These are phyloP conservation scores for Penaeus indicus DNA, from an alignment of 1,140 invertebrate genomes.

Conservation along the genomic window DNA sequence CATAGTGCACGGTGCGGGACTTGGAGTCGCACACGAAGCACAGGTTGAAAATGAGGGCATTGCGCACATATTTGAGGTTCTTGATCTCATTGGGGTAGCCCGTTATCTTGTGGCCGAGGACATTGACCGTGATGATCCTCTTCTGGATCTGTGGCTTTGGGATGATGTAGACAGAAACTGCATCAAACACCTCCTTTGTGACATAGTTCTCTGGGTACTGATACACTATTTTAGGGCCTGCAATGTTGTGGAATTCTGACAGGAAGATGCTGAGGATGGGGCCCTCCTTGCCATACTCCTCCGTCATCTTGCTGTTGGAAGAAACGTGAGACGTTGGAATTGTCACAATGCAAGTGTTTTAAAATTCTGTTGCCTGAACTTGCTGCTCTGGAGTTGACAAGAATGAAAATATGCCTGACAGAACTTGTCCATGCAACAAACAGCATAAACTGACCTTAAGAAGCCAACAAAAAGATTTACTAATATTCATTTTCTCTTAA, in stretches of 20 bases:
- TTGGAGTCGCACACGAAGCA: conserved; percentile 94
- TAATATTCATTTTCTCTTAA: too few species aligned
- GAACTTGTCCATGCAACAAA: too few species aligned
- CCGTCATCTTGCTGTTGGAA: conserved; percentile 38
- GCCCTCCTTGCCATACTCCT: conserved; percentile 64
- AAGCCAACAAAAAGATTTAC: too few species aligned
- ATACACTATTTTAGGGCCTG: conserved; percentile 66
- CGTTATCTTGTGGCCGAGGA: conserved; percentile 84
- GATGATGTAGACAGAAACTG: conserved; percentile 94
- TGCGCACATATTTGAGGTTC: conserved; percentile 90
- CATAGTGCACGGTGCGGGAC: conserved; percentile 81
- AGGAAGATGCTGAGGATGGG: conserved; percentile 66
- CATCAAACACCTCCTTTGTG: conserved; percentile 93
- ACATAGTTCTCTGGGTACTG: conserved; percentile 80
- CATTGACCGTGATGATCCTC: conserved; percentile 92
- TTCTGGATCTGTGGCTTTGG: conserved; percentile 92
- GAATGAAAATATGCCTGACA: too few species aligned
- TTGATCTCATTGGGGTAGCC: conserved; percentile 94
- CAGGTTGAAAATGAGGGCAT: conserved; percentile 94
- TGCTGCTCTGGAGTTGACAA: too few species aligned
- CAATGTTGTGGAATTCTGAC: conserved; percentile 66
- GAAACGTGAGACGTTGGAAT: too few species aligned
- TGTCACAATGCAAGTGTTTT: too few species aligned
- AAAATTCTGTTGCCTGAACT: too few species aligned
- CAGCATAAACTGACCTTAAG: too few species aligned